Base-by-base conservation (phyloP, 2,113 vertebrate genomes). In the Myiozetetes cayanensis region DNA sequence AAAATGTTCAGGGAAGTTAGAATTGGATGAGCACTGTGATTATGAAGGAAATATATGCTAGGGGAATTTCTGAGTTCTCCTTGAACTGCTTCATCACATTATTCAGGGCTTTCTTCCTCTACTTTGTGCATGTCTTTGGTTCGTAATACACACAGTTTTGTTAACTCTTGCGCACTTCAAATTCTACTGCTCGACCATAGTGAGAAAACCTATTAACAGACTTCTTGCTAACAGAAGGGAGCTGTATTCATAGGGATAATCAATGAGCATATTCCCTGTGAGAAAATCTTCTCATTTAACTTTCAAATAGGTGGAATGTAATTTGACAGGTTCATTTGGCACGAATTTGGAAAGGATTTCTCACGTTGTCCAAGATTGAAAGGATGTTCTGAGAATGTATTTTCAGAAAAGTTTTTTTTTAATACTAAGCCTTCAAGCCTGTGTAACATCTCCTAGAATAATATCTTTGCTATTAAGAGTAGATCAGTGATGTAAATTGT, bases 181-280 rank as follows among this genome's bases (percentile, higher is more conserved):
- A 86, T 88, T 83, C 46, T 67, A 12, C 27, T 93, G 30, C 52
- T 80, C 7, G 1, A 24, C 50, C 53, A 55, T 33, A 84, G 59
- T 67, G 27, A 94, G 49, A 93, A 94, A 95, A 90, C n/a, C 56
- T 86, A 59, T 88, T 94, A 93, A 53, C 55, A 95, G 55, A 20
- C 28, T 71, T 63, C 28, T 77, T 55, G n/a, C 43, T 87, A 85
- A 41, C n/a, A 86, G 55, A 73, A 96, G 37, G 1, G 18, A 90
- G 20, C n/a, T 73, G 14, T 39, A 55, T 86, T 88, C 35, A 13
- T 25, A 63, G 14, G 35, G 49, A 50, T 75, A 75, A 84, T 89
- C 84, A 85, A 65, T 52, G 56, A 92, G 23, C 30, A 33, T 52
- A 84, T 47, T 77, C 43, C 39, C 43, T 43, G 13, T 49, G 81